Conservation (phyloP, 1,140 invertebrate species). For the Meteorus sp. region DNA sequence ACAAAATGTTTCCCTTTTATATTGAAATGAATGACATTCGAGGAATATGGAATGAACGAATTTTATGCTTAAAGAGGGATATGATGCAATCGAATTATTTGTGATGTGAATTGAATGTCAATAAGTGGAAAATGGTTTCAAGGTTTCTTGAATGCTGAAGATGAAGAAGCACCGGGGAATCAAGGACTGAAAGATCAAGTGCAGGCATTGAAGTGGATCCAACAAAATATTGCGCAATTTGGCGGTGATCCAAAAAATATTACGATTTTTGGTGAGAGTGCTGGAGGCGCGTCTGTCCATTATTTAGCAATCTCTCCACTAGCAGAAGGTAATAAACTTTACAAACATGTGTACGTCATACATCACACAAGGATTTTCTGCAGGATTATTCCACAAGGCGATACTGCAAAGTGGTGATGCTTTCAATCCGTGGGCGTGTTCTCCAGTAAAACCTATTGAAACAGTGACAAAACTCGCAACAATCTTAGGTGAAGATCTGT, state of each 20-base stretch:
- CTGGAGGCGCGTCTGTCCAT: slow-evolving; percentile 57
- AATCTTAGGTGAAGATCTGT: slow-evolving; percentile 51
- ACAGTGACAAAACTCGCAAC: slow-evolving; percentile 52
- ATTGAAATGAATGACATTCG: too few relatives aligned
- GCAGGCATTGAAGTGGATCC: slow-evolving; percentile 65
- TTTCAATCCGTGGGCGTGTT: slow-evolving; percentile 49
- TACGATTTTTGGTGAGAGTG: slow-evolving; percentile 69
- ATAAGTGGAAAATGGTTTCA: too few relatives aligned
- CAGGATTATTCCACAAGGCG: slow-evolving; percentile 63
- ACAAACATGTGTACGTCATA: too few relatives aligned
- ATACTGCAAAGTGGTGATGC: slow-evolving; percentile 64
- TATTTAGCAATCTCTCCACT: slow-evolving; percentile 36
- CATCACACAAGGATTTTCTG: slow-evolving; percentile 35
- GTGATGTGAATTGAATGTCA: too few relatives aligned
- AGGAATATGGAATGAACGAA: too few relatives aligned
- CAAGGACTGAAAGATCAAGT: slow-evolving; percentile 63
- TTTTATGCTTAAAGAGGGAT: too few relatives aligned
- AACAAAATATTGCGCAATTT: slow-evolving; percentile 65
- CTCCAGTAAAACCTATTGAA: slow-evolving; percentile 35
- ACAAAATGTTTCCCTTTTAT: too few relatives aligned
- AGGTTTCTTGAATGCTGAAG: slow-evolving; percentile 42
- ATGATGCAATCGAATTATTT: too few relatives aligned
- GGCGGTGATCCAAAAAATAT: slow-evolving; percentile 67
- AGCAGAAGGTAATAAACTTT: slow-evolving; percentile 30
- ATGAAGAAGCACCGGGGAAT: slow-evolving; percentile 53